Evolutionary conservation across 2,888 invertebrate species (phyloP).

Genomic region (Thecocarcelia acutangulata): DNA sequence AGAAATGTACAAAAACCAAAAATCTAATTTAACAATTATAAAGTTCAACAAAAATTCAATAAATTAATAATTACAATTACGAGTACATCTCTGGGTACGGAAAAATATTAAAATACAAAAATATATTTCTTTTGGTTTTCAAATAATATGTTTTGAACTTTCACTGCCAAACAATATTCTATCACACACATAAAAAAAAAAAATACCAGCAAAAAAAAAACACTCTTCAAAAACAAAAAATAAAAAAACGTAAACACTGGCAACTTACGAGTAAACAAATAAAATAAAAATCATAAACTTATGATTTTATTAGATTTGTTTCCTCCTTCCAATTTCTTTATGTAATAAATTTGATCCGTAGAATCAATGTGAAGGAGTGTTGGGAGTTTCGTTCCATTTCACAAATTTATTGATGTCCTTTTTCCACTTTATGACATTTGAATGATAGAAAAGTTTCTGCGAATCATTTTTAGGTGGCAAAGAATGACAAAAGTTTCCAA

Average conservation of each 20-base stretch:
- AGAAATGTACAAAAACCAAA: no score
- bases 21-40: no score
- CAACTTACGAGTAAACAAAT: slow-evolving; percentile 11
- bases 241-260: background rate
- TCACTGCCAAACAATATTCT: no score
- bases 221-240: slow-evolving; percentile 31
- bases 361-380: slow-evolving; percentile 13
- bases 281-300: slow-evolving; percentile 59
- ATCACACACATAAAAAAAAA: no score
- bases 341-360: background rate
- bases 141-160: no score
- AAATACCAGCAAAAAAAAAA: background rate
- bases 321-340: background rate
- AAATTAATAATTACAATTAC: no score
- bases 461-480: slow-evolving; percentile 18
- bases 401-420: slow-evolving; percentile 63
- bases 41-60: no score
- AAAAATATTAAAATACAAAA: no score
- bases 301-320: slow-evolving; percentile 65
- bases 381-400: slow-evolving; percentile 56
- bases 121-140: no score
- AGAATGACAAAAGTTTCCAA: slow-evolving; percentile 4
- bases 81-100: no score
- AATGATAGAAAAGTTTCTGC: slow-evolving; percentile 51
- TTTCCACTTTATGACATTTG: background rate